phyloP scores from a whole-genome alignment of 2,113 vertebrate species.

The Phrynocephalus versicolor region DNA sequence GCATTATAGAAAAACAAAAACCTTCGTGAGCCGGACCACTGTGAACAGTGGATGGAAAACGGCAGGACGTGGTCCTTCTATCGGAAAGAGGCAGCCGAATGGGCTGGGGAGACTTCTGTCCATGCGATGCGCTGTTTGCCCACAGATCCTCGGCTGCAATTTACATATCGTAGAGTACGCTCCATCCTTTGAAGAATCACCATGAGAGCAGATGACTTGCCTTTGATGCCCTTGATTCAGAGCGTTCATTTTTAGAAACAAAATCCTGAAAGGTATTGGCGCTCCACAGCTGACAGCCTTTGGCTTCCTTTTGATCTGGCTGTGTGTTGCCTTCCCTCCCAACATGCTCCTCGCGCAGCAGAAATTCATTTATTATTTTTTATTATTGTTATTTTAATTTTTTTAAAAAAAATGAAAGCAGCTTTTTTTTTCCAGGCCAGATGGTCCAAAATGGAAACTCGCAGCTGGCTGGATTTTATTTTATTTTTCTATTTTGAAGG shows the following conservation, averaged over 20 bases:
- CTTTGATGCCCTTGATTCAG: slow-evolving; percentile 15
- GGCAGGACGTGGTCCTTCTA: not conserved
- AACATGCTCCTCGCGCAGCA: not conserved
- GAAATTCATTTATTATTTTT: not conserved
- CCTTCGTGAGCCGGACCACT: not conserved
- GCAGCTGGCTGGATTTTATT: slow-evolving; percentile 28
- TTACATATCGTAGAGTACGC: slow-evolving; percentile 7
- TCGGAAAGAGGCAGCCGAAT: too few species aligned
- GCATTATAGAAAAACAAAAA: too few species aligned
- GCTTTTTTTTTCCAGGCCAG: not conserved
- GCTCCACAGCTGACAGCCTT: not conserved
- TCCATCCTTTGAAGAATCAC: slow-evolving; percentile 10
- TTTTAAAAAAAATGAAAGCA: slow-evolving; percentile 8
- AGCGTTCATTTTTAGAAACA: slow-evolving; percentile 33
- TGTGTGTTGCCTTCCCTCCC: not conserved
- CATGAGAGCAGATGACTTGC: not conserved
- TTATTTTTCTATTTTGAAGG: slow-evolving; percentile 9
- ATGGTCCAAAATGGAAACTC: slow-evolving; percentile 33
- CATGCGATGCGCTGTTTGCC: not conserved
- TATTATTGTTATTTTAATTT: not conserved
- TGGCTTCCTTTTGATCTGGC: not conserved
- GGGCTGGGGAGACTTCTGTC: not conserved
- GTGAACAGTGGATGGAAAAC: not conserved
- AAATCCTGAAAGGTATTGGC: not conserved
- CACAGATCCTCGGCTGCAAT: not conserved